Percentiles rank a stretch among this genome's conserved stretches.
Evolutionary conservation across 53 echinoderm and acorn worm genomes (phyloP).

Genomic region (Arbacia lixula): DNA sequence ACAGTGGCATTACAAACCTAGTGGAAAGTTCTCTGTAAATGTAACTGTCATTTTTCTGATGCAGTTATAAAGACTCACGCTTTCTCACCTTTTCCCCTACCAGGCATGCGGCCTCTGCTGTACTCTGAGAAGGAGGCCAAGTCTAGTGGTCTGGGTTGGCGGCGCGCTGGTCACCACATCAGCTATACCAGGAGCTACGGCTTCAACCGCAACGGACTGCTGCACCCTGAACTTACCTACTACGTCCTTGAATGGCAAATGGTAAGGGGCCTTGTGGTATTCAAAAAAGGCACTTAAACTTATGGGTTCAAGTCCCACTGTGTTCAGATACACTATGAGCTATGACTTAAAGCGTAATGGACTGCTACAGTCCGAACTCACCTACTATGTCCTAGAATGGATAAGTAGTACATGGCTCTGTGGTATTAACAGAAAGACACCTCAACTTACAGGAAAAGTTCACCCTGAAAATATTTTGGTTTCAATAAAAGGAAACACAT

Average conservation of each 20-base stretch:
- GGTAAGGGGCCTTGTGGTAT: slow-evolving; percentile 68
- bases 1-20: too few relatives aligned
- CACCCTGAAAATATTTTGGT: too few relatives aligned
- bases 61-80: too few relatives aligned
- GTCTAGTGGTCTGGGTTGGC: slow-evolving; percentile 72
- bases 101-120: slow-evolving; percentile 95
- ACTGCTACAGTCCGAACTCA: slow-evolving; percentile 83
- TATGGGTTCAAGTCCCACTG: too few relatives aligned
- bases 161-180: slow-evolving; percentile 89
- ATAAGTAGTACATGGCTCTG: slow-evolving; percentile 75
- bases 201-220: slow-evolving; percentile 80
- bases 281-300: too few relatives aligned
- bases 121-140: slow-evolving; percentile 88
- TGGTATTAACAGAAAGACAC: too few relatives aligned
- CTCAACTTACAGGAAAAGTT: too few relatives aligned
- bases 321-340: slow-evolving; percentile 74
- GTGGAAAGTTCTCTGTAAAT: too few relatives aligned
- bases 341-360: slow-evolving; percentile 79
- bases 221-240: slow-evolving; percentile 87
- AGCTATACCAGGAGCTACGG: slow-evolving; percentile 73
- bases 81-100: not conserved
- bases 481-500: too few relatives aligned
- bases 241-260: slow-evolving; percentile 92
- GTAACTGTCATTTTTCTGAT: too few relatives aligned
- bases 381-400: slow-evolving; percentile 88